phyloP scores from a whole-genome alignment of 2,888 invertebrate species.

The Nasonovia ribisnigri region DNA sequence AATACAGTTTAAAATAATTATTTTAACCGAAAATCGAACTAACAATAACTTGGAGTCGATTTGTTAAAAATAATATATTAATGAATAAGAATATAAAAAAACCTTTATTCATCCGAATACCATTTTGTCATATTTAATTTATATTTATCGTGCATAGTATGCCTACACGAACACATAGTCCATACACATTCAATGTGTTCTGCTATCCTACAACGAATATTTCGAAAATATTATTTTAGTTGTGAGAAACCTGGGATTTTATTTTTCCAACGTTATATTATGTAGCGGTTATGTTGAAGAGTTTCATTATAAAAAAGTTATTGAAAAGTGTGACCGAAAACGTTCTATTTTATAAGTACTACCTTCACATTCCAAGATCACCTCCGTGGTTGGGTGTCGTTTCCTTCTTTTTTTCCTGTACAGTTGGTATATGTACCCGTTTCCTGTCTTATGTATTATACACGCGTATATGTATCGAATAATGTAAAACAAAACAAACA shows the following conservation, averaged over 20 bases:
- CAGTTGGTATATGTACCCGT: constrained; percentile 5
- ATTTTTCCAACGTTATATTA: background rate
- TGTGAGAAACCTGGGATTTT: constrained; percentile 34
- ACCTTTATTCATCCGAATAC: background rate
- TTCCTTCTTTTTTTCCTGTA: constrained; percentile 55
- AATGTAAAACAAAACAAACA: constrained; percentile 63
- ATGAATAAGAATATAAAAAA: background rate
- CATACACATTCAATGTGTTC: background rate
- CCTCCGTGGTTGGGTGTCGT: constrained; percentile 57
- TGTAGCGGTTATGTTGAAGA: background rate
- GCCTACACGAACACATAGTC: too few species aligned
- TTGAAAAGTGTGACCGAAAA: constrained; percentile 61
- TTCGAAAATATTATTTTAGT: background rate
- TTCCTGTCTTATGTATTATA: constrained; percentile 51
- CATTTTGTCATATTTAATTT: background rate
- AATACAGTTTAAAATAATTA: background rate
- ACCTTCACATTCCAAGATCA: constrained; percentile 62
- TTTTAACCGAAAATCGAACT: background rate
- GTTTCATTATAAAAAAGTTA: constrained; percentile 47
- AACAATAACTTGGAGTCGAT: background rate
- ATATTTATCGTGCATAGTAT: background rate
- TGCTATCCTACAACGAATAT: background rate
- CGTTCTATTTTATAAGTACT: constrained; percentile 40
- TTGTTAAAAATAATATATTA: background rate
- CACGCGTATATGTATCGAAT: constrained; percentile 3